These are phyloP conservation scores for Misgurnus anguillicaudatus DNA, from an alignment of 2,113 vertebrate species.

Conservation along the genomic window DNA sequence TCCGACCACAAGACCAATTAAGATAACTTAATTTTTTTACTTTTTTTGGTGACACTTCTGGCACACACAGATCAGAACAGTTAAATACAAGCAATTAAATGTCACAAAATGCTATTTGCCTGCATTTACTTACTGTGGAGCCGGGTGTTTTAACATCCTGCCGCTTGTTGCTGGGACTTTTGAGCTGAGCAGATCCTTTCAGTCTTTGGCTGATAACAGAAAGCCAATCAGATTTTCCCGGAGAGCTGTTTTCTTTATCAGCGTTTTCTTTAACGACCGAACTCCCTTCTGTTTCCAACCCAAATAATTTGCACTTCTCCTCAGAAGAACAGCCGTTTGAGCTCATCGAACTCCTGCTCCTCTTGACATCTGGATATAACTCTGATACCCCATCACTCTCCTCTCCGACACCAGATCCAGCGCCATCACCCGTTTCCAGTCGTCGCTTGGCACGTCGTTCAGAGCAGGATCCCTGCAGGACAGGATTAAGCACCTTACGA, in stretches of 20 bases:
- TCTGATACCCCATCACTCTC: constrained; percentile 80
- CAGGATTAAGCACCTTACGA: constrained; percentile 78
- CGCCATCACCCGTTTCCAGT: constrained; percentile 77
- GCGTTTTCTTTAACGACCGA: constrained; percentile 53
- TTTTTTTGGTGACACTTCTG: too few relatives aligned
- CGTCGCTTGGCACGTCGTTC: constrained; percentile 86
- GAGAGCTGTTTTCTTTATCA: constrained; percentile 88
- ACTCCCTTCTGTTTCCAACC: constrained; percentile 45
- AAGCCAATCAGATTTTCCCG: constrained; percentile 83
- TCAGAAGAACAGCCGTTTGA: constrained; percentile 65
- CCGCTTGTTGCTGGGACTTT: constrained; percentile 70
- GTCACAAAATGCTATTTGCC: neutral
- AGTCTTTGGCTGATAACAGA: constrained; percentile 83
- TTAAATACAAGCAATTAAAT: neutral
- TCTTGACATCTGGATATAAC: constrained; percentile 77
- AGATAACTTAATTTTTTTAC: too few relatives aligned
- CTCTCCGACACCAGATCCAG: constrained; percentile 65
- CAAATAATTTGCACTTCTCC: constrained; percentile 49
- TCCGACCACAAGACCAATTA: too few relatives aligned
- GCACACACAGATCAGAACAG: too few relatives aligned
- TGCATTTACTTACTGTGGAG: constrained; percentile 67
- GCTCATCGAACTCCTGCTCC: constrained; percentile 65
- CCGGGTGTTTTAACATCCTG: constrained; percentile 68
- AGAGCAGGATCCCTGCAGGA: constrained; percentile 55
- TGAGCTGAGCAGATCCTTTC: constrained; percentile 62